Evolutionary conservation across 2,888 invertebrate species (phyloP).

Genomic region (Dicranocentrus wangi): DNA sequence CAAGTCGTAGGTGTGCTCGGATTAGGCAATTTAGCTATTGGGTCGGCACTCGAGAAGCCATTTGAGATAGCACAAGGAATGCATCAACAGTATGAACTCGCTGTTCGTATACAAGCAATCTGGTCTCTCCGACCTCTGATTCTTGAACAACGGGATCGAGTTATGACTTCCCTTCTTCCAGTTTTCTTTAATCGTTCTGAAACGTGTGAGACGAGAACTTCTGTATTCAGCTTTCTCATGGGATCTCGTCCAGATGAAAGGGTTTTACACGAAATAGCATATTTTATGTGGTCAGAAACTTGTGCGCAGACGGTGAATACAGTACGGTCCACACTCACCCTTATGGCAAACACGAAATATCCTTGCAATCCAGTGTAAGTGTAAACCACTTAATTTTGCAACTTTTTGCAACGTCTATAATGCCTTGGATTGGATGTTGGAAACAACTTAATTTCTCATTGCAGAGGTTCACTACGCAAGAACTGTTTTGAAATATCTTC

Average conservation of each 20-base stretch:
- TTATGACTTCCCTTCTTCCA: slow-evolving; percentile 65
- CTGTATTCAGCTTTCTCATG: slow-evolving; percentile 70
- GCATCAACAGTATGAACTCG: slow-evolving; percentile 50
- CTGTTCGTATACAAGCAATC: slow-evolving; percentile 70
- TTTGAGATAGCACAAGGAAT: slow-evolving; percentile 67
- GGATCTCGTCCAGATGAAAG: slow-evolving; percentile 61
- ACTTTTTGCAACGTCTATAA: too few species aligned
- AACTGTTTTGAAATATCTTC: slow-evolving; percentile 71
- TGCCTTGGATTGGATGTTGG: too few species aligned
- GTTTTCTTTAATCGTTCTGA: slow-evolving; percentile 72
- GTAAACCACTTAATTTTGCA: too few species aligned
- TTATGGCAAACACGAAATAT: slow-evolving; percentile 66
- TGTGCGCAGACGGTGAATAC: slow-evolving; percentile 69
- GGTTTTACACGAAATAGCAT: slow-evolving; percentile 71
- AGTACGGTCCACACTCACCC: slow-evolving; percentile 67
- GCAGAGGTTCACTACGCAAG: slow-evolving; percentile 65
- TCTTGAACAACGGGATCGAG: slow-evolving; percentile 41
- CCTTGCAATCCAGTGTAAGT: slow-evolving; percentile 69
- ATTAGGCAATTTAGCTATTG: slow-evolving; percentile 68
- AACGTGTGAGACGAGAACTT: slow-evolving; percentile 69
- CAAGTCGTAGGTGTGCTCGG: slow-evolving; percentile 69
- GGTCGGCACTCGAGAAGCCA: slow-evolving; percentile 67
- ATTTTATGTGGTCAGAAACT: slow-evolving; percentile 72
- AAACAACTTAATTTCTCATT: too few species aligned
- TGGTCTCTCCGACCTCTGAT: slow-evolving; percentile 68